These are phyloP conservation scores for Peromyscus attwateri DNA, from an alignment of 2,797 vertebrate genomes.

Conservation along the genomic window DNA sequence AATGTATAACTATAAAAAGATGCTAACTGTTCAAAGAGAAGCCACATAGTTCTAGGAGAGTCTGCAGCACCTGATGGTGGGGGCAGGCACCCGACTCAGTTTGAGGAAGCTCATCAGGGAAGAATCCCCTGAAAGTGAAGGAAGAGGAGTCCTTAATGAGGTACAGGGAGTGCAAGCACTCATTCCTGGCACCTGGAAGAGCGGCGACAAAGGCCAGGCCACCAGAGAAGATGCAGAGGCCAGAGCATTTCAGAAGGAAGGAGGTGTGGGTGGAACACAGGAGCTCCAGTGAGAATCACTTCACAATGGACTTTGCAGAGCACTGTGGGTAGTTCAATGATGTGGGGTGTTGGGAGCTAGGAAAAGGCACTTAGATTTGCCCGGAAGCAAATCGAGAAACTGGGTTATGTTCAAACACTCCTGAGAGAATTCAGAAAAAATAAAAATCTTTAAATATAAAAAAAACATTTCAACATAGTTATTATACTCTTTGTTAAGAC, in stretches of 20 bases:
- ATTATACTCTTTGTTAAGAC: conserved; percentile 74
- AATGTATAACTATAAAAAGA: not conserved
- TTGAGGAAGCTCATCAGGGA: not conserved
- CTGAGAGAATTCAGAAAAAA: conserved; percentile 66
- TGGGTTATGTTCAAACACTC: conserved; percentile 68
- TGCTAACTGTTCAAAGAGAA: not conserved
- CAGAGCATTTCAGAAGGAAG: not conserved
- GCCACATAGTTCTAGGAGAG: not conserved
- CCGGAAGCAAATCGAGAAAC: conserved; percentile 61
- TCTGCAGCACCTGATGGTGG: not conserved
- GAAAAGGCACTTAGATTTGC: not conserved
- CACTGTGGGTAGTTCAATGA: too few relatives aligned
- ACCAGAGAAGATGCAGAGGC: not conserved
- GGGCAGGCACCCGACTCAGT: not conserved
- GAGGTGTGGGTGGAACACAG: not conserved
- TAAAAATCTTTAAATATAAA: conserved; percentile 73
- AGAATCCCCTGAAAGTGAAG: not conserved
- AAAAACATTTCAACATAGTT: conserved; percentile 77
- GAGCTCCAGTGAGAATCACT: not conserved
- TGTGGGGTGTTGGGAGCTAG: too few relatives aligned
- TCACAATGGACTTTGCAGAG: not conserved
- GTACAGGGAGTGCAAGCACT: not conserved
- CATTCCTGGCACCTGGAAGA: not conserved
- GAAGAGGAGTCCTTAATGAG: not conserved
- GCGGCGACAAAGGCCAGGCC: not conserved